These are phyloP conservation scores for Astreopora myriophthalma DNA, from an alignment of 64 coral and sea anemone species.

Conservation along the genomic window DNA sequence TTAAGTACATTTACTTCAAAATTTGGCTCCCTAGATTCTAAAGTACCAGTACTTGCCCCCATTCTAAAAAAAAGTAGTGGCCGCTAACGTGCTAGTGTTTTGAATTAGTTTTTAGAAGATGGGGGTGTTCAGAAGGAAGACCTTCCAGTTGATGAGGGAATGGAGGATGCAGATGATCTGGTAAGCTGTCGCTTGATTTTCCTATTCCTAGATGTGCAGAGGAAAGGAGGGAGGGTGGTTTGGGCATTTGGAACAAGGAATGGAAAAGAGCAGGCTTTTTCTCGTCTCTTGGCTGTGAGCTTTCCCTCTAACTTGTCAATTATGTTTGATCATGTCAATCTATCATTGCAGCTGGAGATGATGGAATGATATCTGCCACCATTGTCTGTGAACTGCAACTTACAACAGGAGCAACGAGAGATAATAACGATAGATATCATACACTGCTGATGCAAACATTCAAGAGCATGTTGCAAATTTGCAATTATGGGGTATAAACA, in stretches of 20 bases:
- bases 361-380: slow-evolving; percentile 31
- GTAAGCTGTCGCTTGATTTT: slow-evolving; percentile 21
- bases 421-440: too few species aligned
- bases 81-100: not conserved
- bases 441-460: too few species aligned
- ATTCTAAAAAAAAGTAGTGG: too few species aligned
- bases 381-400: too few species aligned
- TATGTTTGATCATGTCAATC: not conserved
- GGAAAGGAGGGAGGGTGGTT: not conserved
- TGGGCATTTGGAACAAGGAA: too few species aligned
- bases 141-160: slow-evolving; percentile 60
- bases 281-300: not conserved
- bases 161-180: slow-evolving; percentile 91
- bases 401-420: too few species aligned
- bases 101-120: slow-evolving; percentile 34
- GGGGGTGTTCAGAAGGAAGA: slow-evolving; percentile 58
- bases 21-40: too few species aligned
- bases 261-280: too few species aligned
- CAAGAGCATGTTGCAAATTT: too few species aligned
- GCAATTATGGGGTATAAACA: too few species aligned
- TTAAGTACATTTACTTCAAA: too few species aligned
- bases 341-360: slow-evolving; percentile 65
- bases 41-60: too few species aligned
- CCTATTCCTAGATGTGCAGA: not conserved
- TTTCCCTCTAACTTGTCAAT: not conserved